Evolutionary conservation across 2,797 vertebrate species (phyloP).

Genomic region (Pelochelys cantorii): DNA sequence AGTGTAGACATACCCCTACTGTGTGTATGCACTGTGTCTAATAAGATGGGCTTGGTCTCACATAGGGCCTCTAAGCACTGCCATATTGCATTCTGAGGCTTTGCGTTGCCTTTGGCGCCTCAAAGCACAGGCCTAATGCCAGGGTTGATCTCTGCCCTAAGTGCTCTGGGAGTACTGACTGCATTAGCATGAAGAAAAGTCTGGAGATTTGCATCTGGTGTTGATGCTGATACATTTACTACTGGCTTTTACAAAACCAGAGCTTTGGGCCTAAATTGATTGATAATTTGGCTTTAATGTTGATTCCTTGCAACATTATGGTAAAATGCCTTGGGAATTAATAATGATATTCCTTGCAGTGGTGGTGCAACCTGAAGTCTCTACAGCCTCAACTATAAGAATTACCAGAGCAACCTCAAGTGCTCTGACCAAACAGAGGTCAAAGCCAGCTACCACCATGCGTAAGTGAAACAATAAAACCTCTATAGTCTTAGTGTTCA

Average conservation of each 20-base stretch:
- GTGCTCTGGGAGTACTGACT: neutral
- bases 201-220: neutral
- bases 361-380: conserved; percentile 24
- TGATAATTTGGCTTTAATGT: neutral
- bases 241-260: neutral
- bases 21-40: neutral
- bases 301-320: neutral
- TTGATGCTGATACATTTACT: neutral
- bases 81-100: neutral
- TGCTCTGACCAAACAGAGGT: conserved; percentile 49
- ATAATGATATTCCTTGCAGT: conserved; percentile 31
- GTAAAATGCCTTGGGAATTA: neutral
- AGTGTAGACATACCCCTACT: neutral
- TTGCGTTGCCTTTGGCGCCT: neutral
- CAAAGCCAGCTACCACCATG: neutral
- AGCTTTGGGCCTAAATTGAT: neutral
- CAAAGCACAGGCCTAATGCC: neutral
- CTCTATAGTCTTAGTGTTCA: neutral
- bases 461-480: conserved; percentile 43
- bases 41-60: neutral
- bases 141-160: neutral
- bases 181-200: neutral
- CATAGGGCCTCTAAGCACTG: no score
- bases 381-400: conserved; percentile 21
- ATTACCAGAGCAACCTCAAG: conserved; percentile 64